Evolutionary conservation across 2,888 invertebrate species (phyloP).

Genomic region (Adela reaumurella): DNA sequence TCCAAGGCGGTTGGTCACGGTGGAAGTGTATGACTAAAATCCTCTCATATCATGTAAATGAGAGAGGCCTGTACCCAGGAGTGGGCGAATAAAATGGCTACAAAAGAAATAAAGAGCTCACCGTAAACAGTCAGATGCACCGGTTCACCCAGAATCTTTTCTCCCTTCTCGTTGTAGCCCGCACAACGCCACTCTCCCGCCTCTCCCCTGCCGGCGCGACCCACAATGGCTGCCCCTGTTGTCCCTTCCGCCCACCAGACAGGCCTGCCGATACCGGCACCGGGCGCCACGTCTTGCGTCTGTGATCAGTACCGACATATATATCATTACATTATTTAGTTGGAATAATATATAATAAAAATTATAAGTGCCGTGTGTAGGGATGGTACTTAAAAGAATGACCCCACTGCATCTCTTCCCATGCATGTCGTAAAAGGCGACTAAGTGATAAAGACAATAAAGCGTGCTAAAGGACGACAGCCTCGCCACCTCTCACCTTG

Average conservation of each 20-base stretch:
- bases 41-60: no score
- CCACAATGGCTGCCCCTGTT: slow-evolving; percentile 26
- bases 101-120: slow-evolving; percentile 50
- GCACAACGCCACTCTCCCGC: slow-evolving; percentile 72
- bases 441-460: no score
- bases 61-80: no score
- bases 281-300: background rate
- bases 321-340: slow-evolving; percentile 8
- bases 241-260: slow-evolving; percentile 22
- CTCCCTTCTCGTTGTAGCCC: slow-evolving; percentile 60
- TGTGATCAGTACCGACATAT: no score
- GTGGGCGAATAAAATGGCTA: no score
- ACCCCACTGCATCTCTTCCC: no score
- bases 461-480: no score
- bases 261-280: slow-evolving; percentile 19
- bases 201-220: slow-evolving; percentile 52
- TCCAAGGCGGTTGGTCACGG: no score
- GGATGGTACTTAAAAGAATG: no score
- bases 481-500: no score
- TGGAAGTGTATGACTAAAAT: no score
- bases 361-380: background rate
- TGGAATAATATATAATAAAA: slow-evolving; percentile 7
- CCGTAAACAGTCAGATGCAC: slow-evolving; percentile 64
- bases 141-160: slow-evolving; percentile 61
- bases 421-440: no score